A percentile compares a stretch with the other conserved stretches of the same genome.
Conservation (phyloP, 2,888 invertebrate species). For the Diarsia rubi region DNA sequence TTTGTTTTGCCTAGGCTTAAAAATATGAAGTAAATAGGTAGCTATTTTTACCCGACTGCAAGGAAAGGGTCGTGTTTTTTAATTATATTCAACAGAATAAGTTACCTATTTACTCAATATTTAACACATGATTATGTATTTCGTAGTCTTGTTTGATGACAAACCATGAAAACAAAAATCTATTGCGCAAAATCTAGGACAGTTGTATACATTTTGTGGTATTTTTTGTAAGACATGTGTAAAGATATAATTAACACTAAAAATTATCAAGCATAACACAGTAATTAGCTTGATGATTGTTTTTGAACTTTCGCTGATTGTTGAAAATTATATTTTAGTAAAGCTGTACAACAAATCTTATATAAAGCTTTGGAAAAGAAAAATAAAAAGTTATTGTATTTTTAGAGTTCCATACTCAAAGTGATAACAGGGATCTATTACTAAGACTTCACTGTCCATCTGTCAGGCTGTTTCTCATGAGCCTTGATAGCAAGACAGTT, state of each 20-base stretch:
- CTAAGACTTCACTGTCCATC: no score
- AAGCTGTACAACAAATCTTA: neutral
- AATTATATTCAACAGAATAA: neutral
- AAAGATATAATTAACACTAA: conserved; percentile 8
- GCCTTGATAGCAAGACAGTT: no score
- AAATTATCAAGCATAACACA: neutral
- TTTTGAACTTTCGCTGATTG: neutral
- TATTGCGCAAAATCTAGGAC: neutral
- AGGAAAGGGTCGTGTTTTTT: no score
- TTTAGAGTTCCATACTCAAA: no score
- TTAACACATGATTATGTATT: neutral
- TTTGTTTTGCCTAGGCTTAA: neutral
- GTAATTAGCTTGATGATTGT: neutral
- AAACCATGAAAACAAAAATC: neutral
- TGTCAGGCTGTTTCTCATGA: no score
- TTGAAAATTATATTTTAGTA: neutral
- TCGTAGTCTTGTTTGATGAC: neutral
- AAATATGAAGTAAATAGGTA: neutral
- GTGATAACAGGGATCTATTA: no score
- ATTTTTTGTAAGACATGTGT: neutral
- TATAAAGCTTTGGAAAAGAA: neutral
- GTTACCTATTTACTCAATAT: neutral
- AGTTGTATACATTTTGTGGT: neutral
- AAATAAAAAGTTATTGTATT: neutral
- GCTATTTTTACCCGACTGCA: neutral